Evolutionary conservation across 2,888 invertebrate genomes (phyloP).

Genomic region (Tenthredo scrophulariae): DNA sequence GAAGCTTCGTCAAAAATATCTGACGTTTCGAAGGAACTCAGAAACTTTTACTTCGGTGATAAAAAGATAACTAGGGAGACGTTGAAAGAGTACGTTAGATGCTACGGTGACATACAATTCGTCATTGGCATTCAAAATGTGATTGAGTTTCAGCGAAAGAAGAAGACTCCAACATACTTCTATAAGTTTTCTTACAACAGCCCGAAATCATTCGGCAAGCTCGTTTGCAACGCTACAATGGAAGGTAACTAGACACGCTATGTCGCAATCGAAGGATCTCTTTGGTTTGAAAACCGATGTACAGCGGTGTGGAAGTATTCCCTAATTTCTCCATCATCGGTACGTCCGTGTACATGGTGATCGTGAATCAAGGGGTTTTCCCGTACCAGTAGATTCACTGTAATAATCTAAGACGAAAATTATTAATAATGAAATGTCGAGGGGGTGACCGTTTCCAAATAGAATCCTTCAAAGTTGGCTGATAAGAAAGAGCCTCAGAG

Average conservation of each 20-base stretch:
- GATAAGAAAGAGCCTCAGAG: too few relatives aligned
- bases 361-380: too few relatives aligned
- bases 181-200: constrained; percentile 81
- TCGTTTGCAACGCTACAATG: background rate
- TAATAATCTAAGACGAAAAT: too few relatives aligned
- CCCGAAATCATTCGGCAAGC: background rate
- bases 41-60: constrained; percentile 79
- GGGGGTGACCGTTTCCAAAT: too few relatives aligned
- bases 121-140: constrained; percentile 60
- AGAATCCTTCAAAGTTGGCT: too few relatives aligned
- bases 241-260: background rate
- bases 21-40: constrained; percentile 74
- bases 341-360: too few relatives aligned
- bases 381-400: too few relatives aligned
- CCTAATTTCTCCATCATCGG: background rate
- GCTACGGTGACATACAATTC: constrained; percentile 56
- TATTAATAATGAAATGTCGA: too few relatives aligned
- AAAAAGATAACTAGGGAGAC: constrained; percentile 67
- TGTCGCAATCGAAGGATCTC: background rate
- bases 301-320: background rate
- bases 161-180: constrained; percentile 77
- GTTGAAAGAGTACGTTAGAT: background rate
- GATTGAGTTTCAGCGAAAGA: constrained; percentile 58
- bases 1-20: constrained; percentile 63
- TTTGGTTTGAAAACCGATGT: too few relatives aligned